These are phyloP conservation scores for Heterochromis multidens DNA, from an alignment of 2,113 vertebrate genomes.

Conservation along the genomic window DNA sequence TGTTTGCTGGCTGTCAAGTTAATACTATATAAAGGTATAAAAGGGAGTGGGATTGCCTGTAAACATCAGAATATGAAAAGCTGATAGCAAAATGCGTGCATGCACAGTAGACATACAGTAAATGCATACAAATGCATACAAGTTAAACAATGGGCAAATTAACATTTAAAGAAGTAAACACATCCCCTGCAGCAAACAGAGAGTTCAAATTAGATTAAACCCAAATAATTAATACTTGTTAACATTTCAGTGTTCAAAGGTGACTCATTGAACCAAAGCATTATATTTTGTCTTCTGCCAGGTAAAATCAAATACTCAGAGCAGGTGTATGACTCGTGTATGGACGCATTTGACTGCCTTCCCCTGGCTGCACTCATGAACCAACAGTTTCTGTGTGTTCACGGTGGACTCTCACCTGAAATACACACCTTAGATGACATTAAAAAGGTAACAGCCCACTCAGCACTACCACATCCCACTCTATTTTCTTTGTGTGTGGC, in stretches of 20 bases:
- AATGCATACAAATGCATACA: background rate
- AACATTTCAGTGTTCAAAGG: background rate
- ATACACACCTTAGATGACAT: constrained; percentile 84
- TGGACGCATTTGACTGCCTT: constrained; percentile 83
- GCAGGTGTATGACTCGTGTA: constrained; percentile 83
- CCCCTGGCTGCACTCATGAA: constrained; percentile 82
- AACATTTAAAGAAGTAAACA: background rate
- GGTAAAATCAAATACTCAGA: constrained; percentile 87
- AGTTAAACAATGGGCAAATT: background rate
- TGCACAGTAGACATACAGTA: too few relatives aligned
- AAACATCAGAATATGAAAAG: background rate
- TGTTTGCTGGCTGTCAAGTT: background rate
- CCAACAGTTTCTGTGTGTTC: constrained; percentile 82
- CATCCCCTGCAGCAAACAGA: background rate
- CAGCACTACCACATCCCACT: background rate
- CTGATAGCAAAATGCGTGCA: background rate
- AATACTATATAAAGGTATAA: background rate
- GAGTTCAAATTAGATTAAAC: background rate
- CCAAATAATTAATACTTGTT: background rate
- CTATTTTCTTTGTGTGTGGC: background rate
- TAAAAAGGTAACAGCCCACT: constrained; percentile 72
- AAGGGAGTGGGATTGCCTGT: background rate
- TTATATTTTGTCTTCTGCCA: constrained; percentile 32
- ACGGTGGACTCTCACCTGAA: constrained; percentile 82
- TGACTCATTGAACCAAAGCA: background rate